Evolutionary conservation across 2,113 vertebrate species (phyloP).

Genomic region (Periophthalmus modestus): DNA sequence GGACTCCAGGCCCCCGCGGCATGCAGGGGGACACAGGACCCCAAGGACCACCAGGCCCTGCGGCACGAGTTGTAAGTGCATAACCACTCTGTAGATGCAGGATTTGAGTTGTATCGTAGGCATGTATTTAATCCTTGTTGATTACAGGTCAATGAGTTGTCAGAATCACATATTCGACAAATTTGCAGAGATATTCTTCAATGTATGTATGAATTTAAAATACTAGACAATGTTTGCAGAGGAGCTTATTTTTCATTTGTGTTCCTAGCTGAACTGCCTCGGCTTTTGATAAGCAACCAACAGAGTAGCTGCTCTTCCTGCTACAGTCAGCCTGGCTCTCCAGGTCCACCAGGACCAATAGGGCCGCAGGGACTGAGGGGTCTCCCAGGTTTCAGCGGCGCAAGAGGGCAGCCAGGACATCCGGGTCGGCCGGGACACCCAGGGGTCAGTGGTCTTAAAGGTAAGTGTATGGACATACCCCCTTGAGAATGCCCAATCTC

Average conservation of each 20-base stretch:
- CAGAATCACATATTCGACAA: constrained; percentile 90
- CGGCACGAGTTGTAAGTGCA: constrained; percentile 88
- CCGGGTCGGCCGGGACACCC: constrained; percentile 83
- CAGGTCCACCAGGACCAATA: constrained; percentile 83
- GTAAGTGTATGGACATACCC: constrained; percentile 63
- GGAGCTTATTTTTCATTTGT: not conserved
- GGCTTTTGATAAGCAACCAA: constrained; percentile 83
- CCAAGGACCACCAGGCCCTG: constrained; percentile 84
- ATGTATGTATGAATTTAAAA: constrained; percentile 77
- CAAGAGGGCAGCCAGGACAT: constrained; percentile 82
- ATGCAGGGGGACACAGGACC: constrained; percentile 79
- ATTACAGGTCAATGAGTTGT: constrained; percentile 84
- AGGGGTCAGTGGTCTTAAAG: constrained; percentile 86
- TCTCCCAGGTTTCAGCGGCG: constrained; percentile 85
- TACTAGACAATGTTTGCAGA: constrained; percentile 13
- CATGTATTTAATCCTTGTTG: not conserved
- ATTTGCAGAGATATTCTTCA: constrained; percentile 91
- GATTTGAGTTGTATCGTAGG: not conserved
- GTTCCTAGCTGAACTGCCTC: constrained; percentile 84
- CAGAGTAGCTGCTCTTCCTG: constrained; percentile 85
- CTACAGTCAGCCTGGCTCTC: constrained; percentile 78
- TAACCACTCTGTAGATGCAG: not conserved
- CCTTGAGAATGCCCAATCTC: not conserved
- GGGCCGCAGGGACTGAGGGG: constrained; percentile 87
- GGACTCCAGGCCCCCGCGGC: constrained; percentile 82